These are phyloP conservation scores for Hafferia zeledoni DNA, from an alignment of 2,797 vertebrate genomes.

Conservation along the genomic window DNA sequence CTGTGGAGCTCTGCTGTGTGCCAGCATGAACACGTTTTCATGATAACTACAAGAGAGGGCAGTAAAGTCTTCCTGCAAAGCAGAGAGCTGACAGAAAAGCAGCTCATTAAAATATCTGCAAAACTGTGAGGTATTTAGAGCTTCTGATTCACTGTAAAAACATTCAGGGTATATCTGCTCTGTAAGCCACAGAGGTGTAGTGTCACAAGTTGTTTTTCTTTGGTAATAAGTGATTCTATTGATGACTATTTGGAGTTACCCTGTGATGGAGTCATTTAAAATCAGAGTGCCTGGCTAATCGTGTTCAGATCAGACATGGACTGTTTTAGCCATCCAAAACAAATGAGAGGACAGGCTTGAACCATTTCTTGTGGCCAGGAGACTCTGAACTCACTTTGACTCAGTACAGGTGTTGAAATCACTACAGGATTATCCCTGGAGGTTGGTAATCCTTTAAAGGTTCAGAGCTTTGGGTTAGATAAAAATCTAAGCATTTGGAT, in stretches of 20 bases:
- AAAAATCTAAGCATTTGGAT: constrained; percentile 68
- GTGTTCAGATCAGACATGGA: background rate
- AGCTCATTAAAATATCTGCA: background rate
- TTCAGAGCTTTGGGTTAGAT: constrained; percentile 58
- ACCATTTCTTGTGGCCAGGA: constrained; percentile 22
- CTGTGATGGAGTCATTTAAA: background rate
- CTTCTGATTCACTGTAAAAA: background rate
- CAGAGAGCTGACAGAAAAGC: background rate
- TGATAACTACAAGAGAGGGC: constrained; percentile 17
- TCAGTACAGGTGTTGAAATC: constrained; percentile 66
- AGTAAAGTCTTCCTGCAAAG: constrained; percentile 12
- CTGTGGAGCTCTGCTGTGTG: background rate
- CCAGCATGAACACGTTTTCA: background rate
- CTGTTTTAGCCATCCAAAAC: constrained; percentile 16
- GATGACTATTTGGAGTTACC: background rate
- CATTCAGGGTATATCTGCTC: background rate
- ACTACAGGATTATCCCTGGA: constrained; percentile 63
- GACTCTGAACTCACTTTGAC: constrained; percentile 11
- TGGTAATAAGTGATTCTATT: background rate
- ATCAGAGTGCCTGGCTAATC: background rate
- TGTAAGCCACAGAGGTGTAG: background rate
- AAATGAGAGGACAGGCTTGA: constrained; percentile 18
- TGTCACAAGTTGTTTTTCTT: background rate
- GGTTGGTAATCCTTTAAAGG: constrained; percentile 68
- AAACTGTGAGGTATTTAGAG: background rate